phyloP scores from a whole-genome alignment of 2,113 vertebrate genomes.

The Cacatua alba region DNA sequence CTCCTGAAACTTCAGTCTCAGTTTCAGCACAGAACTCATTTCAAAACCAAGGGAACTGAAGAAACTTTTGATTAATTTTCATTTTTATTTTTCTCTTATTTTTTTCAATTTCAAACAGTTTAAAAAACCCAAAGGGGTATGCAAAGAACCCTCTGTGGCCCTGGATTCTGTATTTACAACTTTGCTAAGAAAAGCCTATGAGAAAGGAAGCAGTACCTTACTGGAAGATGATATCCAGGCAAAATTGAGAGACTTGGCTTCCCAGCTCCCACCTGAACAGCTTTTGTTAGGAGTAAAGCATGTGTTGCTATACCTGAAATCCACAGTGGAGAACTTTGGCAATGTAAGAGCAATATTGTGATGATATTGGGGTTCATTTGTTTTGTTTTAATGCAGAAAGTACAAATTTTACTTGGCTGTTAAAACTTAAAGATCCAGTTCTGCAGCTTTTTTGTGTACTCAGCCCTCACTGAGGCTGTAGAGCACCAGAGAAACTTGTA shows the following conservation, averaged over 20 bases:
- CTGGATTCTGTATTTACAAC: conserved; percentile 57
- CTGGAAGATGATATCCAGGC: conserved; percentile 38
- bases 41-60: background rate
- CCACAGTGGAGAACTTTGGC: conserved; percentile 81
- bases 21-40: background rate
- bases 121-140: background rate
- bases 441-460: background rate
- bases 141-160: background rate
- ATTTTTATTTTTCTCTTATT: background rate
- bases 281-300: conserved; percentile 80
- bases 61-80: background rate
- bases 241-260: conserved; percentile 64
- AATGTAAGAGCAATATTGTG: conserved; percentile 69
- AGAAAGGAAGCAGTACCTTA: conserved; percentile 44
- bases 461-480: background rate
- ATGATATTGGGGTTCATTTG: background rate
- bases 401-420: background rate
- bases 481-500: background rate
- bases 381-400: background rate
- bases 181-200: conserved; percentile 78
- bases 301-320: conserved; percentile 85
- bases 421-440: background rate
- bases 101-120: conserved; percentile 66
- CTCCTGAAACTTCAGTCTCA: background rate
- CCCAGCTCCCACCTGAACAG: conserved; percentile 53